Base-by-base conservation (phyloP, 2,888 invertebrate species). In the Tethea ocularis region DNA sequence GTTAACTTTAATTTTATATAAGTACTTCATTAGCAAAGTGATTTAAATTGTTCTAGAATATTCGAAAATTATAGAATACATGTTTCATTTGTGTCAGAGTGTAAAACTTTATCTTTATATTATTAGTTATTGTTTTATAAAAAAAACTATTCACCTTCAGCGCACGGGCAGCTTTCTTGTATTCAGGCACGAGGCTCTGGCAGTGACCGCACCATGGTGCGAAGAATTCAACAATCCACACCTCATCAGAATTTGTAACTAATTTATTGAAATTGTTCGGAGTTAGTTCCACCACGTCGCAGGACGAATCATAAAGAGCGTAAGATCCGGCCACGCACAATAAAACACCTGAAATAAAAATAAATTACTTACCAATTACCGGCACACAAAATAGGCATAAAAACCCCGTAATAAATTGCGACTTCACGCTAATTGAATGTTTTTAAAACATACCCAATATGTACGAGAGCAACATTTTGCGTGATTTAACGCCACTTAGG, bases 161-260 rank as follows among this genome's bases (percentile, higher is more conserved):
- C 0, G 98, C 99, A 68, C 94, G 95, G 1, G 99, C 99, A 57
- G 98, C 96, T 92, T 99, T 99, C 64, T 96, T 95, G 90, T 98
- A 99, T 83, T 99, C 99, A 1, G 98, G 97, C 52, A 96, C 98
- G 52, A 99, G 93, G 63, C 94, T 95, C 86, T 99, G 96, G 88
- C 99, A 97, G 81, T 97, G 97, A 13, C 97, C 98, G 86, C 97
- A 99, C 99, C 99, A 99, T 0, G 99, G 98, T 0, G 99, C 99
- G 86, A 95, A 99, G 88, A 98, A 99, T 82, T 99, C 99, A 0
- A 99, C 97, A 61, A 99, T 90, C 99, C 99, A 99, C 24, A 99
- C 92, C 71, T 96, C 95, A 84, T 99, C 97, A 67, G 97, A 95
- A 68, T 97, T 95, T 54, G 96, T 88, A 5, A 99, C 99, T 72